Evolutionary conservation across 2,888 invertebrate genomes (phyloP), one percentile per base, ranked within the genome.

Genomic region (Sylvicola cinctus): DNA sequence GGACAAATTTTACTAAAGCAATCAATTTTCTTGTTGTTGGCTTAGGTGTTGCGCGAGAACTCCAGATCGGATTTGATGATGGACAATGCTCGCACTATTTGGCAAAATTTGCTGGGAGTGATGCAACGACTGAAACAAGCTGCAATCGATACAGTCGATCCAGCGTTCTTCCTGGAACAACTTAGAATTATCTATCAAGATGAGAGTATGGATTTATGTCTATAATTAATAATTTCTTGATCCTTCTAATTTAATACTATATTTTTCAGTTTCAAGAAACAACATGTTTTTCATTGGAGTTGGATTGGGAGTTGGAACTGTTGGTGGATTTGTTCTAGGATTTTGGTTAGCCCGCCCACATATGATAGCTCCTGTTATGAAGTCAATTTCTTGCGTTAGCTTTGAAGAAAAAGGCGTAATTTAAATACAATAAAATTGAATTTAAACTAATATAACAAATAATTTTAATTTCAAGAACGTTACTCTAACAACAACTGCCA

Each of bases 321-420:
- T 51, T 4, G 44, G 57, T 34, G 56, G 58, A 1, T 43, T 54
- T n/a, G 43, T 48, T 16, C 42, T 58, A 16, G 55, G 55, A 3
- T 41, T 48, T 27, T 48, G 46, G 34, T 39, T 47, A 16, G 47
- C 48, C 16, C 38, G 43, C 10, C 42, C 43, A 12, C 42, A 42
- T 16, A 39, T 42, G 34, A 43, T 46, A n/a, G 43, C 46, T 3
- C 49, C 49, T 13, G 43, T 48, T 29, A 58, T 61, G 58, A 49
- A 53, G 41, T 57, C 58, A 4, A 49, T 60, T 25, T 50, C 57
- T 10, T 51, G 54, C 35, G 52, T 49, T 17, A 49, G 46, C 32
- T 55, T 52, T 38, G 42, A 44, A 23, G 57, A 58, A 28, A 43
- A 52, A 32, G 59, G 60, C 44, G 59, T 58, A 44, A 49, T 48